phyloP scores from a whole-genome alignment of 2,888 invertebrate species.

The Smittia aterrima region DNA sequence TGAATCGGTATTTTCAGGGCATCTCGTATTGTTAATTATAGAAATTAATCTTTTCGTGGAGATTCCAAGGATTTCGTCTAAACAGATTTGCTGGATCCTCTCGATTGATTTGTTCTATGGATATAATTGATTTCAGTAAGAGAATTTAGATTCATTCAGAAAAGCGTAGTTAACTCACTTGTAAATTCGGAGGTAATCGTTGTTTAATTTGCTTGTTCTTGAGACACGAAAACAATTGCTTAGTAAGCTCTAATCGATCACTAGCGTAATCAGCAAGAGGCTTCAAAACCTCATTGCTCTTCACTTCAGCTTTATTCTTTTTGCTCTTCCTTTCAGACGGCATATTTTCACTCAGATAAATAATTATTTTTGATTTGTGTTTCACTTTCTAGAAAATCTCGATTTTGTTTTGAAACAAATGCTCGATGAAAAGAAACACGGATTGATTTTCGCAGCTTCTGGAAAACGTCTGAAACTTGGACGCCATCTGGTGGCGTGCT shows the following conservation, averaged over 20 bases:
- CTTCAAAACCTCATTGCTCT: conserved; percentile 53
- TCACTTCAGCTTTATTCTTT: conserved; percentile 43
- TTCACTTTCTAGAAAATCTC: no score
- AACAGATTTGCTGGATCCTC: background rate
- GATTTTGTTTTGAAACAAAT: no score
- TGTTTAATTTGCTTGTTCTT: conserved; percentile 59
- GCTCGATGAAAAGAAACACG: no score
- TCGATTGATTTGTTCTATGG: background rate
- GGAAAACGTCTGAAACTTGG: no score
- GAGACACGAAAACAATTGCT: conserved; percentile 60
- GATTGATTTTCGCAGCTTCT: no score
- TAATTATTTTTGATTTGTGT: no score
- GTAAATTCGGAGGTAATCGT: conserved; percentile 58
- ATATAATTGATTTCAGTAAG: no score
- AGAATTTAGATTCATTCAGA: no score
- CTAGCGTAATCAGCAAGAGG: conserved; percentile 59
- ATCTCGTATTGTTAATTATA: conserved; percentile 53
- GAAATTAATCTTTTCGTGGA: conserved; percentile 62
- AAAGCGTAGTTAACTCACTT: no score
- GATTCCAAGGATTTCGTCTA: conserved; percentile 61
- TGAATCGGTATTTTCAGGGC: conserved; percentile 50
- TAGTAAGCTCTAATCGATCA: conserved; percentile 61
- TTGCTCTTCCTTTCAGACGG: conserved; percentile 26
- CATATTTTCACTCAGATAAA: no score
- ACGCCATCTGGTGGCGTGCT: no score